Evolutionary conservation across 2,113 vertebrate genomes (phyloP).

Genomic region (Mesocricetus auratus): DNA sequence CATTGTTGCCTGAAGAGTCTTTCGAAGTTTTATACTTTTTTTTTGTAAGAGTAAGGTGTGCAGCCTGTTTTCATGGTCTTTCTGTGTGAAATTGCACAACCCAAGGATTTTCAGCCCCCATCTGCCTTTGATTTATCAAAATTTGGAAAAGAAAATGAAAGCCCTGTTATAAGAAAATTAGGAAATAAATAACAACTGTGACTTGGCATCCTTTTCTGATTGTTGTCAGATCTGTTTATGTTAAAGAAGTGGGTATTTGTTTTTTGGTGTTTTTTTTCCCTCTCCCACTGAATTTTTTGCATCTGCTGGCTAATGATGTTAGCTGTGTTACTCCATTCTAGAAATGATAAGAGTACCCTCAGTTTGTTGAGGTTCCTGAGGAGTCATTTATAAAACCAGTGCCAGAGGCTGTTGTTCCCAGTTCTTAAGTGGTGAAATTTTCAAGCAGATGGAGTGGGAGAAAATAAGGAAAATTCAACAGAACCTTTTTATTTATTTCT

Average conservation of each 20-base stretch:
- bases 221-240: not conserved
- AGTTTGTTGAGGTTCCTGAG: not conserved
- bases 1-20: not conserved
- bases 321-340: not conserved
- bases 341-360: not conserved
- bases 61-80: constrained; percentile 47
- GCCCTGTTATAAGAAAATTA: not conserved
- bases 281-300: not conserved
- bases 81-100: not conserved
- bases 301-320: not conserved
- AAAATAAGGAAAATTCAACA: not conserved
- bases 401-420: not conserved
- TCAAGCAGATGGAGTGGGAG: not conserved
- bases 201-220: not conserved
- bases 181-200: not conserved
- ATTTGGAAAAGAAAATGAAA: constrained; percentile 61
- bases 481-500: not conserved
- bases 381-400: not conserved
- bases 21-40: not conserved
- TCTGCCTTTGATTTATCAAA: constrained; percentile 52
- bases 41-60: constrained; percentile 26
- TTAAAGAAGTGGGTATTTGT: not conserved
- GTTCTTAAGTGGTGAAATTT: constrained; percentile 20
- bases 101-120: not conserved
- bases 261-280: not conserved